Percentiles rank a stretch among this genome's conserved stretches.
Conservation (phyloP, 2,113 vertebrate genomes). For the Ardeotis arabs region DNA sequence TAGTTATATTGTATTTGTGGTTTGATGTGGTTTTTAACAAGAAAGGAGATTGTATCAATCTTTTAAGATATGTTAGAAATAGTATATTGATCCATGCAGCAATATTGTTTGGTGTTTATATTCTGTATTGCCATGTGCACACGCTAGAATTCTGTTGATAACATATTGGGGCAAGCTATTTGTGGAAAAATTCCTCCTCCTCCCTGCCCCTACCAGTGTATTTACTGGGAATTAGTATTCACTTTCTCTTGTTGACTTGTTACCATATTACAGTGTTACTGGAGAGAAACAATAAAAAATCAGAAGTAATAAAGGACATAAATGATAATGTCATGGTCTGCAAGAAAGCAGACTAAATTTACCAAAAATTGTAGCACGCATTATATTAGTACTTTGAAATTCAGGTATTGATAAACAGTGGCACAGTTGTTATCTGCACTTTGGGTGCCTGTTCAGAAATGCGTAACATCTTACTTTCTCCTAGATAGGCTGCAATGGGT, state of each 20-base stretch:
- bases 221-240: background rate
- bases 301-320: background rate
- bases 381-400: background rate
- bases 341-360: background rate
- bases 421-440: background rate
- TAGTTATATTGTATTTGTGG: background rate
- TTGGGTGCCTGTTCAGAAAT: background rate
- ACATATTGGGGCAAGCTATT: background rate
- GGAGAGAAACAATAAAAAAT: background rate
- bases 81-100: background rate
- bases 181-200: background rate
- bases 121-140: background rate
- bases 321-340: background rate
- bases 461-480: background rate
- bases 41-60: background rate
- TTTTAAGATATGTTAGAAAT: background rate
- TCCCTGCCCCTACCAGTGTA: rapidly evolving
- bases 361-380: background rate
- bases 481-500: background rate
- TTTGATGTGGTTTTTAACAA: background rate
- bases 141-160: background rate
- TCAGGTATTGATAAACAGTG: background rate
- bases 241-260: background rate
- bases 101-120: background rate
- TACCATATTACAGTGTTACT: background rate